Base-by-base conservation (phyloP, 2,888 invertebrate species). In the Tinea semifulvella region DNA sequence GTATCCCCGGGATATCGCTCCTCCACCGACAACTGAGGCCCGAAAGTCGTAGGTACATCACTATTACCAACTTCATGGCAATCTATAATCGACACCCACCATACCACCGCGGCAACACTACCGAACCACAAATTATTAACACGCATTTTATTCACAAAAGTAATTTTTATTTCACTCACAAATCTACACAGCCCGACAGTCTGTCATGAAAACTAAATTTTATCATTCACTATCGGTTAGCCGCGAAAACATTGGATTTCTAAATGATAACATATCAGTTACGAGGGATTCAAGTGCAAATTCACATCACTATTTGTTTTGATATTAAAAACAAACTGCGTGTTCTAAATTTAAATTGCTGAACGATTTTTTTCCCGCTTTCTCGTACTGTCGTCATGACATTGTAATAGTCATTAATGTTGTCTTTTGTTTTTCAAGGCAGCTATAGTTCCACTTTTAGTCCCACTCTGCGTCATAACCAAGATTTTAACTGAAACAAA, bases 1-100 rank as follows among this genome's bases (percentile, higher is more conserved):
- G 80, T 80, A 55, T 84, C 83, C 46, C 68, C 66, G 27, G 64
- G 57, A 51, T 68, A 64, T 46, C 69, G 58, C 49, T 80, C 70
- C 10, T 77, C 80, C 0, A 60, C 50, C 1, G 75, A 70, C 0
- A 59, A 50, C 1, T 75, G 70, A 6, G 16, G 25, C 25, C 6
- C 8, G n/a, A 18, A 3, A 2, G 3, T 36, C 18, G 36, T 16
- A 5, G 6, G 16, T n/a, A 36, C 3, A 18, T 36, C 36, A 18
- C 3, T 18, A 18, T 36, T 36, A 13, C 31, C n/a, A 6, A 16
- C 6, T 16, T 18, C 36, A 5, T 18, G 18, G 10, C 36, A 36
- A 3, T 18, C 18, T 18, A 36, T 18, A 17, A 36, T 18, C 2
- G 36, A 18, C 36, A 36, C 36, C 3, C 16, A 18, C 2, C 36